A percentile compares a stretch with the other conserved stretches of the same genome.
Evolutionary conservation across 1,140 invertebrate species (phyloP).

Genomic region (Drosophila oshimai): DNA sequence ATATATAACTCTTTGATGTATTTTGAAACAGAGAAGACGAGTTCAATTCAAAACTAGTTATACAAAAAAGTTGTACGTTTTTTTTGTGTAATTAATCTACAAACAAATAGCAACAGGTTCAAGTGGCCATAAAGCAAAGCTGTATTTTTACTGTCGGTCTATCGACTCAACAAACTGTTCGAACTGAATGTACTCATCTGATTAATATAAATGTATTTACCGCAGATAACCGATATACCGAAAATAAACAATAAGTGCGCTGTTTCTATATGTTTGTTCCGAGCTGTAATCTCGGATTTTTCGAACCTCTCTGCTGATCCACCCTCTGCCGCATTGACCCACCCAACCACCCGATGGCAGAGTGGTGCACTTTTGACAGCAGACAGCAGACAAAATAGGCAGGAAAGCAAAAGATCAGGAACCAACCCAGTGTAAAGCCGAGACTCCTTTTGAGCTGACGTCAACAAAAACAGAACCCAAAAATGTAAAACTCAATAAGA

Average conservation of each 20-base stretch:
- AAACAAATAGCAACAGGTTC: constrained; percentile 7
- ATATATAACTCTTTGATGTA: background rate
- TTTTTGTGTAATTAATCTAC: constrained; percentile 13
- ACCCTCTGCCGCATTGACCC: background rate
- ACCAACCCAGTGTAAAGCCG: constrained; percentile 42
- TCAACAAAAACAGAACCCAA: background rate
- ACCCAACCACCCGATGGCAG: background rate
- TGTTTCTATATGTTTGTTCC: constrained; percentile 16
- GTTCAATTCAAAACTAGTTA: background rate
- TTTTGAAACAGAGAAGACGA: constrained; percentile 1
- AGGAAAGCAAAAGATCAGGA: background rate
- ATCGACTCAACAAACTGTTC: constrained; percentile 34
- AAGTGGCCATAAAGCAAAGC: constrained; percentile 13
- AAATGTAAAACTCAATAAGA: constrained; percentile 5
- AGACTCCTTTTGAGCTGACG: constrained; percentile 63
- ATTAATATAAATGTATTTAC: constrained; percentile 43
- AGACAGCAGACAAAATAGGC: background rate
- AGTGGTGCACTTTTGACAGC: constrained; percentile 42
- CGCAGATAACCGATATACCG: background rate
- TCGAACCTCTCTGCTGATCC: background rate
- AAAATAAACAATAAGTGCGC: background rate
- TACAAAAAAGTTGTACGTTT: constrained; percentile 11
- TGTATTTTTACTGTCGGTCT: constrained; percentile 41
- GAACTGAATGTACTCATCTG: constrained; percentile 38
- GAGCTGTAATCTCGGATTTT: background rate